These are phyloP conservation scores for Argyrosomus japonicus DNA, from an alignment of 2,113 vertebrate genomes.

Conservation along the genomic window DNA sequence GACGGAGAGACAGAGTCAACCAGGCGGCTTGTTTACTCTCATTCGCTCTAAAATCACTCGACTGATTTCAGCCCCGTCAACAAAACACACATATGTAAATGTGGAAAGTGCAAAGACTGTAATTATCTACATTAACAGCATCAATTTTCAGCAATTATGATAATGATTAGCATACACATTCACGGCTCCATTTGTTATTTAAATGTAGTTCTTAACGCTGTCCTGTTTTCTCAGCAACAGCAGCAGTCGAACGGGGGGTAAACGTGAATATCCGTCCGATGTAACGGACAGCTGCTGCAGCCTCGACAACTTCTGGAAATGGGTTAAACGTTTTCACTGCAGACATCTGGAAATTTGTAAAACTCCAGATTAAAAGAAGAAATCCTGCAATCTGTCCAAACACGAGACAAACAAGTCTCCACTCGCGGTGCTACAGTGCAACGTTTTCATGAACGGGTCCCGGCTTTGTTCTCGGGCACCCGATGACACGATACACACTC, in stretches of 20 bases:
- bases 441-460: neutral
- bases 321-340: neutral
- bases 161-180: constrained; percentile 35
- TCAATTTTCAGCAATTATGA: constrained; percentile 52
- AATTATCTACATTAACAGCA: constrained; percentile 60
- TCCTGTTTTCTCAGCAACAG: neutral
- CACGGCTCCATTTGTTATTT: constrained; percentile 47
- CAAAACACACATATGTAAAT: constrained; percentile 51
- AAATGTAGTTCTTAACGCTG: constrained; percentile 23
- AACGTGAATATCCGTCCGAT: neutral
- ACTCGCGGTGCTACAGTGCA: neutral
- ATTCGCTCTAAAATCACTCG: constrained; percentile 14
- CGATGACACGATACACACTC: no score
- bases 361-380: neutral
- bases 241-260: neutral
- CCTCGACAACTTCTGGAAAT: neutral
- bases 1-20: neutral
- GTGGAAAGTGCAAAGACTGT: constrained; percentile 34
- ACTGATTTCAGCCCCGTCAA: constrained; percentile 36
- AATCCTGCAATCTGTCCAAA: neutral
- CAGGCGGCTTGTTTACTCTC: constrained; percentile 29
- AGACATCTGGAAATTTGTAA: neutral
- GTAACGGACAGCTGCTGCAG: neutral
- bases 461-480: no score
- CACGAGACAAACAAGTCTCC: no score